A percentile compares a stretch with the other conserved stretches of the same genome.
Evolutionary conservation across 2,888 invertebrate genomes (phyloP).

Genomic region (Anoncus sp.): DNA sequence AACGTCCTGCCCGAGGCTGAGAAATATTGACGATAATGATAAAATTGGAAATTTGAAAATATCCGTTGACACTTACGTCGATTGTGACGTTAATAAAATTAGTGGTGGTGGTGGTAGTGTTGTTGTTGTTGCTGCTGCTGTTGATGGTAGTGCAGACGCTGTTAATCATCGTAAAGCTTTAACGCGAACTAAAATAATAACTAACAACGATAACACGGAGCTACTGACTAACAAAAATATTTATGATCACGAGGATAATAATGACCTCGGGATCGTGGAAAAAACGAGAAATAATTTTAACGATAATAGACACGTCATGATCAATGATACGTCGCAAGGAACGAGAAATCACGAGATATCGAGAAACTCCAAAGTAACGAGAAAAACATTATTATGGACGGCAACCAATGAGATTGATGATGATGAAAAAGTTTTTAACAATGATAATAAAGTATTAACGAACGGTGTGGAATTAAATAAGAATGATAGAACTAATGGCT

Average conservation of each 20-base stretch:
- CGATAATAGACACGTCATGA: not conserved
- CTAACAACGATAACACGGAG: conserved; percentile 78
- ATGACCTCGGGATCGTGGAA: conserved; percentile 45
- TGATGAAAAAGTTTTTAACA: conserved; percentile 60
- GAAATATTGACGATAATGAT: not conserved
- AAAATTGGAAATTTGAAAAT: not conserved
- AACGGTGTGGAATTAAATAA: conserved; percentile 7
- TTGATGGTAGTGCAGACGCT: conserved; percentile 60
- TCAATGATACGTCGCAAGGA: not conserved
- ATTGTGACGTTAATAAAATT: not conserved
- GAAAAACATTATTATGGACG: conserved; percentile 52
- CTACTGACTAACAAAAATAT: conserved; percentile 77
- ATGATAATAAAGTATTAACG: not conserved
- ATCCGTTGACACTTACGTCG: not conserved
- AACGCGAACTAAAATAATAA: conserved; percentile 74
- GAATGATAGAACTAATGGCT: not conserved
- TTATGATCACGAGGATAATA: conserved; percentile 67
- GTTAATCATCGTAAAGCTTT: conserved; percentile 66
- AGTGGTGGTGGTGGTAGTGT: conserved; percentile 26
- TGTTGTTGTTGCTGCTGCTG: conserved; percentile 58
- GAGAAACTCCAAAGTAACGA: not conserved
- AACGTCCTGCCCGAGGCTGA: no score
- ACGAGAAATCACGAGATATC: not conserved
- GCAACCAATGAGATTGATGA: conserved; percentile 55
- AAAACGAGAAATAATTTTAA: not conserved